Evolutionary conservation across 2,797 vertebrate genomes (phyloP).

Genomic region (Lithobates pipiens): DNA sequence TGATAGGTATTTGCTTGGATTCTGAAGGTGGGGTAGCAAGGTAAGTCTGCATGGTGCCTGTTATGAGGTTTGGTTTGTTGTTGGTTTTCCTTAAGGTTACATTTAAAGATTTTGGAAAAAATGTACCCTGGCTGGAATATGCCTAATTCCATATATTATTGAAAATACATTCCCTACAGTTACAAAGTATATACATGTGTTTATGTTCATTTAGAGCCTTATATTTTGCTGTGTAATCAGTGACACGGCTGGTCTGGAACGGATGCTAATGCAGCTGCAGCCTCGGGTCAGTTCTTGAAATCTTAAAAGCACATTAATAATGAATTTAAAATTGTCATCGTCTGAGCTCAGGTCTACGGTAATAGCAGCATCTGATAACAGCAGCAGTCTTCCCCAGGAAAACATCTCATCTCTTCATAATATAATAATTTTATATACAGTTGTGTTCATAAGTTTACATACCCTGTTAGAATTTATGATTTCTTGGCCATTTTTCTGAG

Average conservation of each 20-base stretch:
- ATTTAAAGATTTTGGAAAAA: too few relatives aligned
- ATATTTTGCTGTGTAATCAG: slow-evolving; percentile 18
- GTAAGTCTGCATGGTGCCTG: too few relatives aligned
- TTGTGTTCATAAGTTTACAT: too few relatives aligned
- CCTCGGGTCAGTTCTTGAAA: slow-evolving; percentile 14
- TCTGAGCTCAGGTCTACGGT: neutral
- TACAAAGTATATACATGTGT: neutral
- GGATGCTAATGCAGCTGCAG: slow-evolving; percentile 6
- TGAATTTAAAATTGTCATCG: neutral
- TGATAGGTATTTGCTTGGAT: too few relatives aligned
- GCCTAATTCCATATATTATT: neutral
- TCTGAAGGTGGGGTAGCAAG: too few relatives aligned
- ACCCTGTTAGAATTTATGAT: too few relatives aligned
- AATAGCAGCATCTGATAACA: neutral
- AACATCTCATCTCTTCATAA: neutral
- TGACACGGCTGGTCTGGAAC: slow-evolving; percentile 11
- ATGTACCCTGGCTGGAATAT: neutral
- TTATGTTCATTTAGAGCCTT: neutral
- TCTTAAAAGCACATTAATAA: slow-evolving; percentile 42
- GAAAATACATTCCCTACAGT: neutral
- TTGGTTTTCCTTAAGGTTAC: too few relatives aligned
- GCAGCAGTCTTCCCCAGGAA: neutral
- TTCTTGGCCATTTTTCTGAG: too few relatives aligned
- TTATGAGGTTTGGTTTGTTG: too few relatives aligned
- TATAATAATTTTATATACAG: too few relatives aligned